phyloP scores from a whole-genome alignment of 2,797 vertebrate genomes.

The Heliangelus exortis region DNA sequence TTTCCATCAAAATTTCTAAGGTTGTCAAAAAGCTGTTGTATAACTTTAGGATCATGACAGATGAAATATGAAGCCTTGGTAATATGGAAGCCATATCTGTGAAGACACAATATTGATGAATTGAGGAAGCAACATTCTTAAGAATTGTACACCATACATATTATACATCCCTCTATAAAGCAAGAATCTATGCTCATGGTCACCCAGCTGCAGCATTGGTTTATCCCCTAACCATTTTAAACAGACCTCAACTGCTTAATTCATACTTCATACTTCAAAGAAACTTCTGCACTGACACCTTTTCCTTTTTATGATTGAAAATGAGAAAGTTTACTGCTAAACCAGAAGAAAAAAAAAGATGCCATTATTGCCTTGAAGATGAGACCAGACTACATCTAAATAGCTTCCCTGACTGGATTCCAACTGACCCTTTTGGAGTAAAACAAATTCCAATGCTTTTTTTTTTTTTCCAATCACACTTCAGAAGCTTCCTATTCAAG shows the following conservation, averaged over 20 bases:
- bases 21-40: constrained; percentile 87
- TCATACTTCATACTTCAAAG: not conserved
- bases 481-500: not conserved
- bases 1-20: constrained; percentile 87
- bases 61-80: constrained; percentile 97
- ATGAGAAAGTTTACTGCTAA: not conserved
- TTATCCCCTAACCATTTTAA: not conserved
- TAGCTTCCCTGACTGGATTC: not conserved
- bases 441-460: not conserved
- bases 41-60: constrained; percentile 90
- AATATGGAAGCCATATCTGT: constrained; percentile 95
- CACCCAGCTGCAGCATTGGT: not conserved
- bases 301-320: not conserved
- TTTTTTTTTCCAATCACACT: not conserved
- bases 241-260: not conserved
- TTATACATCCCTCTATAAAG: not conserved
- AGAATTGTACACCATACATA: not conserved
- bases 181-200: not conserved
- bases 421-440: not conserved
- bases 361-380: not conserved
- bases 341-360: not conserved
- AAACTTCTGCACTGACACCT: not conserved
- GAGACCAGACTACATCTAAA: not conserved
- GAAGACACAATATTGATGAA: not conserved
- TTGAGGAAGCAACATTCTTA: not conserved